phyloP scores from a whole-genome alignment of 2,797 vertebrate species.

The Cyprinodon diabolis region DNA sequence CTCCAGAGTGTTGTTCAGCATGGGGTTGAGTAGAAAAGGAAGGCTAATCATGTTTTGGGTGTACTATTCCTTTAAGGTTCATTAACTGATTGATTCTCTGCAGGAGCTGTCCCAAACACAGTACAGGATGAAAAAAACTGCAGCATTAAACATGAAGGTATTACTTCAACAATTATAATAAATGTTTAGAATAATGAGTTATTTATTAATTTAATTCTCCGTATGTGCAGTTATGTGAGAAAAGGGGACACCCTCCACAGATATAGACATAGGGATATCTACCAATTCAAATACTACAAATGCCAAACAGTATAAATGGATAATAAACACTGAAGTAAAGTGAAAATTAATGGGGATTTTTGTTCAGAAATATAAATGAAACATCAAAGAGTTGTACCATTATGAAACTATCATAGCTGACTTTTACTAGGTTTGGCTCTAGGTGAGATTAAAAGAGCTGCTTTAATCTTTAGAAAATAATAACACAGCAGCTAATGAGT shows the following conservation, averaged over 20 bases:
- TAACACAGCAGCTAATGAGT: too few species aligned
- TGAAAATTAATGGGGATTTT: background rate
- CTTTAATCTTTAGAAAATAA: too few species aligned
- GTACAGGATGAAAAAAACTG: conserved; percentile 23
- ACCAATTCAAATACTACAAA: background rate
- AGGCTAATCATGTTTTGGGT: too few species aligned
- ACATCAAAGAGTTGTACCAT: background rate
- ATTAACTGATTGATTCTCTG: background rate
- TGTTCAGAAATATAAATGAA: background rate
- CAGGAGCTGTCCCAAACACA: conserved; percentile 57
- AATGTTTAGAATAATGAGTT: background rate
- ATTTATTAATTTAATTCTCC: background rate
- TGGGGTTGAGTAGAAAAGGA: too few species aligned
- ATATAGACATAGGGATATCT: background rate
- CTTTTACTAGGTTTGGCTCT: background rate
- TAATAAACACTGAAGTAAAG: background rate
- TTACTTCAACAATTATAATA: background rate
- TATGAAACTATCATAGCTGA: background rate
- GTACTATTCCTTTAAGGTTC: too few species aligned
- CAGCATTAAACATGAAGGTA: conserved; percentile 39
- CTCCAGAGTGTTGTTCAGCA: too few species aligned
- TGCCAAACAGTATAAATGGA: background rate
- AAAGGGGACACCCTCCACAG: background rate
- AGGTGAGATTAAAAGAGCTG: too few species aligned
- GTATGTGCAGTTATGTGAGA: background rate